Conservation (phyloP, 2,797 vertebrate genomes). For the Falco naumanni region DNA sequence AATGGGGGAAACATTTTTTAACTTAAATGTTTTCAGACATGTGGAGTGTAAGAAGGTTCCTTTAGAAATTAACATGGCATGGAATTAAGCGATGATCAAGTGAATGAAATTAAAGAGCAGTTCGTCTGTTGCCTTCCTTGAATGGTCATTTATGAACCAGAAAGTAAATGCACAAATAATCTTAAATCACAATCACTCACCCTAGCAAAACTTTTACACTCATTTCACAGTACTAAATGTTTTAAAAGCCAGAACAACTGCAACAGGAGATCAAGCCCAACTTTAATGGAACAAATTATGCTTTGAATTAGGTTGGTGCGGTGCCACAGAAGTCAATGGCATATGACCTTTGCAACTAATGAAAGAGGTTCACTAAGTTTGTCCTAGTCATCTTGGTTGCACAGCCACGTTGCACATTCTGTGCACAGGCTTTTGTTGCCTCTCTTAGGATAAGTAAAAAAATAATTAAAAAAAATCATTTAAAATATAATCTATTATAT, state of each 20-base stretch:
- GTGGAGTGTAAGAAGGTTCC: neutral
- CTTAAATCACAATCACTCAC: neutral
- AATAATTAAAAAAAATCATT: neutral
- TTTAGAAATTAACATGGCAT: neutral
- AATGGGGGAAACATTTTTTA: neutral
- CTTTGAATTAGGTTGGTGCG: constrained; percentile 25
- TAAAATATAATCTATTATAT: neutral
- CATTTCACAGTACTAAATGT: neutral
- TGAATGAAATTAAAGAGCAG: neutral
- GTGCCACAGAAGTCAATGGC: constrained; percentile 16
- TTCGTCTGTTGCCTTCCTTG: neutral
- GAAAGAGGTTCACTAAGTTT: constrained; percentile 12
- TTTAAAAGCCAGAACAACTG: neutral
- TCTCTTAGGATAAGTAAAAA: neutral
- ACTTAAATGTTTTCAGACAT: neutral
- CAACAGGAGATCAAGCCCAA: constrained; percentile 2
- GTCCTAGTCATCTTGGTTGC: neutral
- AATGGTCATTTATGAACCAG: neutral
- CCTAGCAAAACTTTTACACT: neutral
- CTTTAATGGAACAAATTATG: constrained; percentile 24
- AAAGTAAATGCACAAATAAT: neutral
- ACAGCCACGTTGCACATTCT: neutral
- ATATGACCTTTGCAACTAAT: constrained; percentile 1
- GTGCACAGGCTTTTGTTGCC: neutral
- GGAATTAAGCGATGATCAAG: neutral